A percentile compares a stretch with the other conserved stretches of the same genome.
Evolutionary conservation across 2,113 vertebrate species (phyloP).

Genomic region (Pogonocichla stellata): DNA sequence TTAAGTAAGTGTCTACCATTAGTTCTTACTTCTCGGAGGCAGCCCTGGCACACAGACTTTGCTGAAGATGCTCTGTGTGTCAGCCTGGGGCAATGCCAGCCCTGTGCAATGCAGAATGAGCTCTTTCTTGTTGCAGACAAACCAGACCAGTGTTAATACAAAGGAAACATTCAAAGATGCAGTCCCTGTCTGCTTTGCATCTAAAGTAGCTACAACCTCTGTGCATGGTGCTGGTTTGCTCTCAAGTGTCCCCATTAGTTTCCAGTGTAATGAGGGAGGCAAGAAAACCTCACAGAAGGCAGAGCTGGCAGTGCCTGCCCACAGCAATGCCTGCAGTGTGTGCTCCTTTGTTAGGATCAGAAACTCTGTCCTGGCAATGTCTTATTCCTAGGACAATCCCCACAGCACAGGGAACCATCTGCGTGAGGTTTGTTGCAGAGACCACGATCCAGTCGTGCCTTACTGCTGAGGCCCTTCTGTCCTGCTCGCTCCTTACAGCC

Average conservation of each 20-base stretch:
- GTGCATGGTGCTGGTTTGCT: not conserved
- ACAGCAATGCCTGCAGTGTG: not conserved
- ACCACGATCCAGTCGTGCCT: rapidly evolving
- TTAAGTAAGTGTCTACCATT: not conserved
- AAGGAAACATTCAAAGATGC: not conserved
- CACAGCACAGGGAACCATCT: not conserved
- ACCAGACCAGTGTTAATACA: not conserved
- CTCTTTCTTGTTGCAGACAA: not conserved
- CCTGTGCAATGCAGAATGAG: not conserved
- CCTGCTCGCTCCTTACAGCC: not conserved
- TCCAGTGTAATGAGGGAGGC: not conserved
- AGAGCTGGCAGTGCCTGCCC: not conserved
- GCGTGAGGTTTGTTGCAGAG: not conserved
- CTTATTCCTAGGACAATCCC: not conserved
- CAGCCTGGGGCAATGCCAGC: not conserved
- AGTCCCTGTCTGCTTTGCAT: not conserved
- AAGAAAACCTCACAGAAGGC: not conserved
- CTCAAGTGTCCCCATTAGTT: not conserved
- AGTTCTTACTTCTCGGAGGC: not conserved
- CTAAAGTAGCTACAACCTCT: not conserved
- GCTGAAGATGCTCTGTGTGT: not conserved
- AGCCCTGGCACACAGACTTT: not conserved
- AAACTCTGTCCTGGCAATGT: not conserved
- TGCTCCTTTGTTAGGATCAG: not conserved
- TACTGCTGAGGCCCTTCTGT: constrained; percentile 20